phyloP scores from a whole-genome alignment of 1,140 invertebrate genomes.

The Varroa destructor region DNA sequence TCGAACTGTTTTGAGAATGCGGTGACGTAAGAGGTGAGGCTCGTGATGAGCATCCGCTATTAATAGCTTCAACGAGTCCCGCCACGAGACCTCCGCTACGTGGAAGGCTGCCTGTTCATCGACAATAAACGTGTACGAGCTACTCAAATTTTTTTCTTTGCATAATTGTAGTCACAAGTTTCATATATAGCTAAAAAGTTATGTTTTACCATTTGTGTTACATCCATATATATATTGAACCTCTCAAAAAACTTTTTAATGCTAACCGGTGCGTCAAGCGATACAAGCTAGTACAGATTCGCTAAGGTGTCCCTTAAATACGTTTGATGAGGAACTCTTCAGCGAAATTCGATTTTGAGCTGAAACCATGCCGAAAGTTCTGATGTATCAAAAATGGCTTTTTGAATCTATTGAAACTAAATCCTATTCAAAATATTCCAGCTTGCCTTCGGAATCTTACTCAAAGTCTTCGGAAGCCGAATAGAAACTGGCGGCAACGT shows the following conservation, averaged over 20 bases:
- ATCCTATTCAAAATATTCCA: no score
- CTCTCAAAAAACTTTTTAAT: not conserved
- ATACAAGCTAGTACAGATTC: not conserved
- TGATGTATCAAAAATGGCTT: no score
- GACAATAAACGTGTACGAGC: not conserved
- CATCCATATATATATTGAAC: not conserved
- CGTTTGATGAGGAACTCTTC: no score
- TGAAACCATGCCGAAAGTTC: no score
- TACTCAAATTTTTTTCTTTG: not conserved
- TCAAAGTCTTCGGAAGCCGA: no score
- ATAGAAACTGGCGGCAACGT: no score
- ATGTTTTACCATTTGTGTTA: not conserved
- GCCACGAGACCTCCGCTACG: conserved; percentile 4
- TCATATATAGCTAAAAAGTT: not conserved
- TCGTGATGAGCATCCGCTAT: not conserved
- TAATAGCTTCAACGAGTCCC: conserved; percentile 16
- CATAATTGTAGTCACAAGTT: not conserved
- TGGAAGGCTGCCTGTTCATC: conserved; percentile 4
- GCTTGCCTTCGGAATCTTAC: no score
- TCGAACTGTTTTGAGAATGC: no score
- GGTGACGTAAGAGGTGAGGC: no score
- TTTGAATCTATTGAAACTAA: no score
- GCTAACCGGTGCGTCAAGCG: not conserved
- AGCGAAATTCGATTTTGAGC: no score
- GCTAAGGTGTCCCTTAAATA: no score